Evolutionary conservation across 2,888 invertebrate genomes (phyloP).

Genomic region (Ochlodes sylvanus): DNA sequence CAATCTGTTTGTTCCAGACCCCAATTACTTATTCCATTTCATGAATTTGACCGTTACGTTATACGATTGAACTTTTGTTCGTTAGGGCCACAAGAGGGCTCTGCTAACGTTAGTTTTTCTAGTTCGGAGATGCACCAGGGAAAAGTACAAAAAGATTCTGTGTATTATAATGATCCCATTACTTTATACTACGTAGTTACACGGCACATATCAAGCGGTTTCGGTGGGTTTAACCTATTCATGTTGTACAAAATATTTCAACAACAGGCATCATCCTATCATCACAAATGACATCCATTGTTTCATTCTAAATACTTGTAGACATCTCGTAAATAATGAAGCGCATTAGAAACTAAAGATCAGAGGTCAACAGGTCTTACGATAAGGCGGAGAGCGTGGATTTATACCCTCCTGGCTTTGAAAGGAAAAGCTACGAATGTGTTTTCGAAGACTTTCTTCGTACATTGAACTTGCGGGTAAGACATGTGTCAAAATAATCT

Average conservation of each 20-base stretch:
- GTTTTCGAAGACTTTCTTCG: conserved; percentile 22
- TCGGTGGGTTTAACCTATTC: too few species aligned
- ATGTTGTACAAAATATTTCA: too few species aligned
- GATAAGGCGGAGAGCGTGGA: conserved; percentile 12
- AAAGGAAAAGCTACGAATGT: conserved; percentile 16
- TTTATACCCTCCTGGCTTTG: conserved; percentile 17
- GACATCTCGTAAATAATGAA: conserved; percentile 46
- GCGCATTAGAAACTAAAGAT: conserved; percentile 60
- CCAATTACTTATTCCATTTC: too few species aligned
- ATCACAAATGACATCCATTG: conserved; percentile 14
- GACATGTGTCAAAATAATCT: background rate
- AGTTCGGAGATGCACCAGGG: too few species aligned
- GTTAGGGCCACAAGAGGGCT: too few species aligned
- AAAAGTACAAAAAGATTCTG: too few species aligned
- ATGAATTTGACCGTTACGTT: too few species aligned
- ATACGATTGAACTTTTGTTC: too few species aligned
- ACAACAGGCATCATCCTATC: too few species aligned
- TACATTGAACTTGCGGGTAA: background rate
- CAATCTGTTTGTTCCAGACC: too few species aligned
- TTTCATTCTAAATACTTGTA: background rate
- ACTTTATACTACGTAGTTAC: background rate
- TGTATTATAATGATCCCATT: too few species aligned
- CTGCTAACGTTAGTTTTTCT: too few species aligned
- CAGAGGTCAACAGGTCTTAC: conserved; percentile 46
- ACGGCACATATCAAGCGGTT: background rate